Percentiles rank a stretch among this genome's conserved stretches.
phyloP scores from a whole-genome alignment of 2,113 vertebrate species.

The Tenebrosternarchus preto region DNA sequence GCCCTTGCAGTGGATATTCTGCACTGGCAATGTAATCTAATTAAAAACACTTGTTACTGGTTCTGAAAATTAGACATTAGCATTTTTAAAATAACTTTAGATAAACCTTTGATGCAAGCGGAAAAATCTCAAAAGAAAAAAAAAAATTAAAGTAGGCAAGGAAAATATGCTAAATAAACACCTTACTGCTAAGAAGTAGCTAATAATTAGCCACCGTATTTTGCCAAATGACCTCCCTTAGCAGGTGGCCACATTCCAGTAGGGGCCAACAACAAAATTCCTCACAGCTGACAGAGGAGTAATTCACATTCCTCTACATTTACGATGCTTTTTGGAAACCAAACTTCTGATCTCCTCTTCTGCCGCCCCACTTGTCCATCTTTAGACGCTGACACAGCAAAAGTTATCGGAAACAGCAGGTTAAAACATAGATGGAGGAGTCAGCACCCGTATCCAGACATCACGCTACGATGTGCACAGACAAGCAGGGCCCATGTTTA shows the following conservation, averaged over 20 bases:
- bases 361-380: too few relatives aligned
- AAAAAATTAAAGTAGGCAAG: background rate
- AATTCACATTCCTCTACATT: slow-evolving; percentile 41
- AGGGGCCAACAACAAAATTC: slow-evolving; percentile 24
- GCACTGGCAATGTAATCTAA: background rate
- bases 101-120: background rate
- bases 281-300: slow-evolving; percentile 35
- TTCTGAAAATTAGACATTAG: too few relatives aligned
- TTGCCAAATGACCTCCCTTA: slow-evolving; percentile 25
- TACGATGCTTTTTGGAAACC: too few relatives aligned
- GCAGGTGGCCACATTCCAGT: slow-evolving; percentile 40
- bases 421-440: background rate
- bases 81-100: too few relatives aligned
- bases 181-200: background rate
- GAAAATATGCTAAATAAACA: slow-evolving; percentile 21
- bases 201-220: slow-evolving; percentile 37
- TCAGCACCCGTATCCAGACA: slow-evolving; percentile 35
- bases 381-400: background rate
- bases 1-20: background rate
- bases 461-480: background rate
- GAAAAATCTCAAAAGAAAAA: background rate
- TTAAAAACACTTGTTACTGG: background rate
- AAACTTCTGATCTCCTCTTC: too few relatives aligned
- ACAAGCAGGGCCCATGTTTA: background rate
- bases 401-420: slow-evolving; percentile 1